phyloP scores from a whole-genome alignment of 2,888 invertebrate genomes.

The Sturmia bella region DNA sequence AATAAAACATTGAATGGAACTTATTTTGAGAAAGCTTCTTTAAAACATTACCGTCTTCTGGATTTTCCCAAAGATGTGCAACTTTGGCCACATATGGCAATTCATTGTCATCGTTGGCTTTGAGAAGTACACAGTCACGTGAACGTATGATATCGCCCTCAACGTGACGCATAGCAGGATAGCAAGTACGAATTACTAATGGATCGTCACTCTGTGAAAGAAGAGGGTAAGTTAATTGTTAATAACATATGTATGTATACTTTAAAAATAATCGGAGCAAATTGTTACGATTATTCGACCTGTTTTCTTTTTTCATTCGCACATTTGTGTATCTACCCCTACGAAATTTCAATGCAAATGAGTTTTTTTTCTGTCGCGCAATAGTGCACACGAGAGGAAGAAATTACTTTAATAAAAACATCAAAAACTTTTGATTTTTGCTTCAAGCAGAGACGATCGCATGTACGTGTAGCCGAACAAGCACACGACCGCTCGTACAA shows the following conservation, averaged over 20 bases:
- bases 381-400: no score
- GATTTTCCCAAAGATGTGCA: slow-evolving; percentile 96
- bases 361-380: no score
- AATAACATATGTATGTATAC: not conserved
- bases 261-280: no score
- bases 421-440: no score
- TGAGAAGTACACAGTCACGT: slow-evolving; percentile 94
- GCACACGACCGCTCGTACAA: no score
- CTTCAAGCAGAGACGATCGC: no score
- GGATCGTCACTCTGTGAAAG: slow-evolving; percentile 87
- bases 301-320: no score
- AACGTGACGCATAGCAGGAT: slow-evolving; percentile 93
- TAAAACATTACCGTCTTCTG: slow-evolving; percentile 89
- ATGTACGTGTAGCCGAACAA: no score
- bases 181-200: slow-evolving; percentile 90
- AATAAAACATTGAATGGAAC: not conserved
- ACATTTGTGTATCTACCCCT: no score
- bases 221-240: not conserved
- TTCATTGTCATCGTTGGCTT: slow-evolving; percentile 91
- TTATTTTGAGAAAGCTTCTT: not conserved
- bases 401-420: no score
- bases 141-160: slow-evolving; percentile 93
- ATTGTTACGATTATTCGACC: no score
- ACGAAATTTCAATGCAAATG: no score
- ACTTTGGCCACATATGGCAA: slow-evolving; percentile 97